phyloP scores from a whole-genome alignment of 2,888 invertebrate species.

The Catocala nupta region DNA sequence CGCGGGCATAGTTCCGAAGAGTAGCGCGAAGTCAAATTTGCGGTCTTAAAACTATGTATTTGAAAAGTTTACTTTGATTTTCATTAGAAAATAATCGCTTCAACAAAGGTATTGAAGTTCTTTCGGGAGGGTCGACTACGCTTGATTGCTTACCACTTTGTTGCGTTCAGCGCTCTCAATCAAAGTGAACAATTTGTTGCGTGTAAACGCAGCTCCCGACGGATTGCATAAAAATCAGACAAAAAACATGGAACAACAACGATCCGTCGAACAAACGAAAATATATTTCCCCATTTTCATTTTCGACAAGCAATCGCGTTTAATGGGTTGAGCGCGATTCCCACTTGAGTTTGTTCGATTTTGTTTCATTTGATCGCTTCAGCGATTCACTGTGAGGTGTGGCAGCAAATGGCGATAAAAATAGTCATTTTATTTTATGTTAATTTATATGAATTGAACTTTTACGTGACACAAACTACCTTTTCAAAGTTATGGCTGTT shows the following conservation, averaged over 20 bases:
- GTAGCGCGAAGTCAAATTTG: slow-evolving; percentile 36
- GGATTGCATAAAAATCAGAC: slow-evolving; percentile 80
- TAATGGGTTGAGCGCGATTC: slow-evolving; percentile 82
- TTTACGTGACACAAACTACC: slow-evolving; percentile 8
- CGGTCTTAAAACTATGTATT: slow-evolving; percentile 42
- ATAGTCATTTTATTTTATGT: slow-evolving; percentile 37
- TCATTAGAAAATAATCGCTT: slow-evolving; percentile 17
- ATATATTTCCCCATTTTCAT: slow-evolving; percentile 83
- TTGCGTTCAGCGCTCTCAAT: slow-evolving; percentile 60
- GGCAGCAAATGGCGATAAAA: slow-evolving; percentile 50
- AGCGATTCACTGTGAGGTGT: slow-evolving; percentile 69
- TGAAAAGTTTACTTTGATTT: slow-evolving; percentile 30
- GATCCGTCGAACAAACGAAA: slow-evolving; percentile 75
- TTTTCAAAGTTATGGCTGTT: background rate
- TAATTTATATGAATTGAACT: slow-evolving; percentile 34
- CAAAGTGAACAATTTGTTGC: slow-evolving; percentile 80
- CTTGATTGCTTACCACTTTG: slow-evolving; percentile 31
- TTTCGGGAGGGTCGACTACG: slow-evolving; percentile 17
- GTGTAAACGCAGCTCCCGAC: slow-evolving; percentile 76
- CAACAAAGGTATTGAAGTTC: slow-evolving; percentile 22
- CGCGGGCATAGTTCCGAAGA: slow-evolving; percentile 37
- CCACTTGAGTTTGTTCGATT: slow-evolving; percentile 83
- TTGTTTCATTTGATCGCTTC: slow-evolving; percentile 79
- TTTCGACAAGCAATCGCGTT: slow-evolving; percentile 84
- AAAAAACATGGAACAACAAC: slow-evolving; percentile 75